These are phyloP conservation scores for Melipona quadrifasciata DNA, from an alignment of 1,140 invertebrate species.

Conservation along the genomic window DNA sequence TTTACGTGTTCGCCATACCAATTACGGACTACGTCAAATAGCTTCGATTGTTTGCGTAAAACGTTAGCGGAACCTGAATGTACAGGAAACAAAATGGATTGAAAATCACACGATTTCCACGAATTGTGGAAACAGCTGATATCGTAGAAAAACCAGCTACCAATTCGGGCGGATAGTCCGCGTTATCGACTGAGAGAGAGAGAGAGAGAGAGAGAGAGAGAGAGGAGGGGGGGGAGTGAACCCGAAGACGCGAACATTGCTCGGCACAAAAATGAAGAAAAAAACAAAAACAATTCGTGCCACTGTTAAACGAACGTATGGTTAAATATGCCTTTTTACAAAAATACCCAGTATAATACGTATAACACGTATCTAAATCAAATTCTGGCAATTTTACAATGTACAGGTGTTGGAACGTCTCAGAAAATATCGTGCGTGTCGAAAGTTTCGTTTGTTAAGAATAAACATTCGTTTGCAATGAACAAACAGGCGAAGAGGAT, in stretches of 20 bases:
- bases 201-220: too few relatives aligned
- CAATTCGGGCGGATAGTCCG: neutral
- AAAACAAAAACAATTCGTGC: neutral
- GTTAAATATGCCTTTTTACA: neutral
- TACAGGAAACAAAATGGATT: neutral
- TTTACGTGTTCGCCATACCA: conserved; percentile 15
- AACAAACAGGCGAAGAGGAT: neutral
- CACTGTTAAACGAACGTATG: neutral
- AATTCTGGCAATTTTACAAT: neutral
- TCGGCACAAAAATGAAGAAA: neutral
- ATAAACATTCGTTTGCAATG: neutral
- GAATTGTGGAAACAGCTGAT: neutral
- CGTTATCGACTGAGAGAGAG: neutral
- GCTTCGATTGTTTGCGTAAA: conserved; percentile 10
- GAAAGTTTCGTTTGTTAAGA: neutral
- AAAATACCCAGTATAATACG: neutral
- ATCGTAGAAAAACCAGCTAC: neutral
- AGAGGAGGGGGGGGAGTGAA: too few relatives aligned
- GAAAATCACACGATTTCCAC: neutral
- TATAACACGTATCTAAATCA: neutral
- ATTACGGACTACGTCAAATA: conserved; percentile 11
- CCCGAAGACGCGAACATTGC: neutral
- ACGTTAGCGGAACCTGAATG: neutral
- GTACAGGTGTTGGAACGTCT: neutral
- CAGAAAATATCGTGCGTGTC: neutral